Conservation (phyloP, 2,888 invertebrate species). For the Metallyticus violacea region DNA sequence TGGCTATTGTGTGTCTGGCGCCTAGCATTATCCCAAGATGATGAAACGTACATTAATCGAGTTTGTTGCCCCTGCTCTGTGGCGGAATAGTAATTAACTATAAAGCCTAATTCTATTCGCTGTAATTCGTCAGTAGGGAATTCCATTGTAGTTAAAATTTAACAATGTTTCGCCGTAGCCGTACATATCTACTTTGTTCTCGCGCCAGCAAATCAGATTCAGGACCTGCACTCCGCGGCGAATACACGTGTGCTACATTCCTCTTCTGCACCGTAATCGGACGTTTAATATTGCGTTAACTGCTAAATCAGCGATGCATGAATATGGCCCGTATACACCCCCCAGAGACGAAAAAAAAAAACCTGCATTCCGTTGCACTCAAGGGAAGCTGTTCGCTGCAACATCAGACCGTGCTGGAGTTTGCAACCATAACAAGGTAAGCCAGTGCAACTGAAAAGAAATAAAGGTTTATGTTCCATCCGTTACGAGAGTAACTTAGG, state of each 20-base stretch:
- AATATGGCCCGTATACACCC: neutral
- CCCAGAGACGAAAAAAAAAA: neutral
- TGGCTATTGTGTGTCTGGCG: neutral
- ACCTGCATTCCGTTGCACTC: neutral
- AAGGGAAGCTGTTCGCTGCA: no score
- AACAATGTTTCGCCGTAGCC: neutral
- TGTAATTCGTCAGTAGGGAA: neutral
- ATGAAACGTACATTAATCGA: neutral
- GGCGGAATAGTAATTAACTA: neutral
- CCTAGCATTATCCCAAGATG: neutral
- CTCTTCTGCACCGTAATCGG: neutral
- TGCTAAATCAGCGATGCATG: neutral
- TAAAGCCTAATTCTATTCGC: neutral
- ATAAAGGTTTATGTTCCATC: no score
- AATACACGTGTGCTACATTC: neutral
- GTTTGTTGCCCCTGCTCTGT: neutral
- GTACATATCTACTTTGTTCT: neutral
- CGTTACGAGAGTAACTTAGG: no score
- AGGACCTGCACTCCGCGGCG: neutral
- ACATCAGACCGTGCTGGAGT: neutral
- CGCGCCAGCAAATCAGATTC: neutral
- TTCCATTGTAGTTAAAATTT: neutral
- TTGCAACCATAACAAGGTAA: neutral
- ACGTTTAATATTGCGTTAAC: neutral
- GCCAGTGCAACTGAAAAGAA: no score